Evolutionary conservation across 2,797 vertebrate genomes (phyloP), one percentile per base, ranked within the genome.

Genomic region (Acridotheres tristis): DNA sequence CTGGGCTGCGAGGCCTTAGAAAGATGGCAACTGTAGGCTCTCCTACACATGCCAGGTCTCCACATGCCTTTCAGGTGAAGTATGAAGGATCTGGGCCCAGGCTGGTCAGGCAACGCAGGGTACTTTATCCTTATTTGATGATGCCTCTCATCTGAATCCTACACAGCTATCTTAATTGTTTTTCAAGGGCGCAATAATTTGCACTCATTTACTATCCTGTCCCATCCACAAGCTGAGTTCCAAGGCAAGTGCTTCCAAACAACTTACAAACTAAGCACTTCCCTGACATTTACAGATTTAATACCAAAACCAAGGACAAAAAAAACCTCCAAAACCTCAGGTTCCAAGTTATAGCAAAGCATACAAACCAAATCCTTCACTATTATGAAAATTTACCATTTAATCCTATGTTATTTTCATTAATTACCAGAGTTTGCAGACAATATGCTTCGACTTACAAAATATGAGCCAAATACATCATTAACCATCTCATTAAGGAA

Each of bases 31-130:
- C 19, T n/a, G 13, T 11, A 72, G 48, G 14, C 7, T 62, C 11
- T 40, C 21, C 50, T 34, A 50, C 29, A n/a, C 2, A 27, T 0
- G 0, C 40, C 9, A 74, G 10, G 30, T 67, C 50, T 78, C 66
- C 40, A 26, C 1, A 0, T 3, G 45, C 13, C 21, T 65, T 59
- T 65, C n/a, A 47, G 51, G 4, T 55, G 25, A 57, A 5, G 5
- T 25, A 36, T 19, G n/a, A 75, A 68, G 19, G 15, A 57, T 19
- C 11, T 45, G 23, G 38, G 6, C 26, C 10, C 8, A 84, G 23
- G 30, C 36, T 86, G 36, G 18, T 7, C 68, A 86, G 22, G 22
- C 8, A 63, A 32, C 4, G 3, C 13, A 18, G 4, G 18, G 10
- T 18, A 74, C n/a, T 55, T 68, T 21, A 58, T 47, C 36, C 36